Percentiles rank a stretch among this genome's conserved stretches.
phyloP scores from a whole-genome alignment of 2,113 vertebrate species.

The Hassar affinis region DNA sequence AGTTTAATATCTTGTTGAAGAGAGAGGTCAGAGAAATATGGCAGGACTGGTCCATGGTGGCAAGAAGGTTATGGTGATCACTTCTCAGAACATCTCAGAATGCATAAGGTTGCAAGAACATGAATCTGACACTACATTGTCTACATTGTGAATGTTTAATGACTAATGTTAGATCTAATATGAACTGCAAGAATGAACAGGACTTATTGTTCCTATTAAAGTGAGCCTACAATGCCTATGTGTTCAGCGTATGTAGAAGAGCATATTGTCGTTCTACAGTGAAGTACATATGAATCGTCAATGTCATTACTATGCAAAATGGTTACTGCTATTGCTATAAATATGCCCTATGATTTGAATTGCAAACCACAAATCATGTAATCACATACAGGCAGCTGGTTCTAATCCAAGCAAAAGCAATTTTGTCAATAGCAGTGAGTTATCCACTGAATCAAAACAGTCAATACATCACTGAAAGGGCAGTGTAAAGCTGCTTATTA shows the following conservation, averaged over 20 bases:
- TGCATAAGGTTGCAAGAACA: not conserved
- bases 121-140: too few species aligned
- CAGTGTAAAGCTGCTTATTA: slow-evolving; percentile 26
- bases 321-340: not conserved
- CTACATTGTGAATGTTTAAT: too few species aligned
- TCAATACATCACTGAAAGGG: slow-evolving; percentile 10
- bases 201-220: too few species aligned
- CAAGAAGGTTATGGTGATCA: too few species aligned
- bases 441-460: slow-evolving; percentile 4
- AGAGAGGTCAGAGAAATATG: not conserved
- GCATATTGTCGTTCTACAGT: not conserved
- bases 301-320: not conserved
- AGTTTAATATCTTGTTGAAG: too few species aligned
- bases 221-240: too few species aligned
- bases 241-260: not conserved
- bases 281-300: not conserved
- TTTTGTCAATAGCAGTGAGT: slow-evolving; percentile 45
- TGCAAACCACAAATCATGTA: slow-evolving; percentile 8
- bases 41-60: not conserved
- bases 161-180: too few species aligned
- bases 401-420: slow-evolving; percentile 1
- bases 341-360: not conserved
- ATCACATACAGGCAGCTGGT: not conserved
- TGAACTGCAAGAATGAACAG: too few species aligned
- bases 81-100: not conserved